A percentile compares a stretch with the other conserved stretches of the same genome.
Evolutionary conservation across 2,888 invertebrate species (phyloP).

Genomic region (Opisthograptis luteolata): DNA sequence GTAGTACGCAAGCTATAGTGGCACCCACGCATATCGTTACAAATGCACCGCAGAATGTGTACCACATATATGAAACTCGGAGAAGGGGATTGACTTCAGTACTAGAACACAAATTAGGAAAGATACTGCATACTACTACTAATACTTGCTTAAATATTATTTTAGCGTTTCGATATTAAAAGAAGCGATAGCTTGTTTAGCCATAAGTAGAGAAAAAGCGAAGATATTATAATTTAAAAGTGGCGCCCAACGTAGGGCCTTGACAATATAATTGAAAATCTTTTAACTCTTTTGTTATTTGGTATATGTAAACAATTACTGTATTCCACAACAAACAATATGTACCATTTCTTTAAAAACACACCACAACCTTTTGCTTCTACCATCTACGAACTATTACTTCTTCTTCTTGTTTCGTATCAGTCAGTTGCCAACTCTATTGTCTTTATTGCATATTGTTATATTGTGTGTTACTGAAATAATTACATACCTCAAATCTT

Average conservation of each 20-base stretch:
- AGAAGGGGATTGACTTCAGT: conserved; percentile 86
- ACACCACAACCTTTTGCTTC: too few relatives aligned
- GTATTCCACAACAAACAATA: too few relatives aligned
- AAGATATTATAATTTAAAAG: neutral
- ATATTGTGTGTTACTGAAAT: too few relatives aligned
- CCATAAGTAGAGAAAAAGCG: neutral
- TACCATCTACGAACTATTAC: too few relatives aligned
- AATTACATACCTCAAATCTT: conserved; percentile 38
- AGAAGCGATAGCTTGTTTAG: neutral
- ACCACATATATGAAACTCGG: conserved; percentile 91
- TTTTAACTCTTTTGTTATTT: too few relatives aligned
- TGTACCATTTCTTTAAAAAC: too few relatives aligned
- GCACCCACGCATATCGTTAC: conserved; percentile 65
- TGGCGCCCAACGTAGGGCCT: neutral
- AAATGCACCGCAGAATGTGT: conserved; percentile 82
- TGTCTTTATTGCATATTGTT: too few relatives aligned
- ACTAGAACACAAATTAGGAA: conserved; percentile 40
- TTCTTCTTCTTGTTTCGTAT: too few relatives aligned
- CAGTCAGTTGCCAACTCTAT: too few relatives aligned
- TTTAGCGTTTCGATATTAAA: neutral
- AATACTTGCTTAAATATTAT: too few relatives aligned
- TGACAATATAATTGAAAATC: too few relatives aligned
- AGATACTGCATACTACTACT: conserved; percentile 3
- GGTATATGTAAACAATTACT: too few relatives aligned
- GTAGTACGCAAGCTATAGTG: conserved; percentile 56